Evolutionary conservation across 2,888 invertebrate species (phyloP), one percentile per base, ranked within the genome.

Genomic region (Scotopteryx bipunctaria): DNA sequence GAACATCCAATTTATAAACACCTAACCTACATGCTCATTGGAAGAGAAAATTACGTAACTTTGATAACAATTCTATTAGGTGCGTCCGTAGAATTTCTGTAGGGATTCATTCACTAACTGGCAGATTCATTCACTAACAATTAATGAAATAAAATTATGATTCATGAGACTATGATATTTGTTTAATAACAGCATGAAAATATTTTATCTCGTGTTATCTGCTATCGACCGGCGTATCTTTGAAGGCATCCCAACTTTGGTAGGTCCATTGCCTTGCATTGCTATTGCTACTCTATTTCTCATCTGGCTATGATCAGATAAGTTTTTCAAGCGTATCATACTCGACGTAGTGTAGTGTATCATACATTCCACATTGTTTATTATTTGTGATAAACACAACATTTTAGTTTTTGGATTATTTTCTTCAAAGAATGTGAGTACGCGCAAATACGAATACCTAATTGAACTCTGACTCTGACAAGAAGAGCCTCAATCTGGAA

Each of bases 11-110:
- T 81, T 76, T 78, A 75, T 68, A 78, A 80, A 81, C 75, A 71
- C 67, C 70, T 73, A 65, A 67, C 81, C 84, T 78, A 83, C 69
- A 77, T 86, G 74, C 54, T 74, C 78, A 82, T 52, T 76, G 71
- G 70, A 66, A 66, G 63, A 72, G 71, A 69, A 69, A 68, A 69
- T 79, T 76, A 70, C 68, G 69, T 67, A 76, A 73, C 59, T 43
- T 55, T 61, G 64, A 69, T 67, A 69, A 68, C 61, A 49, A 43
- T 44, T 50, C 47, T 32, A 54, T 35, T 45, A 48, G 40, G 41
- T 45, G 41, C 40, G 41, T 32, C 38, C 46, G n/a, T 4, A 25
- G 8, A 38, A 13, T 8, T n/a, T n/a, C n/a, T n/a, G n/a, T n/a
- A n/a, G n/a, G n/a, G n/a, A n/a, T n/a, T n/a, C n/a, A n/a, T n/a